phyloP scores from a whole-genome alignment of 2,797 vertebrate genomes.

The Myotis pilosus region DNA sequence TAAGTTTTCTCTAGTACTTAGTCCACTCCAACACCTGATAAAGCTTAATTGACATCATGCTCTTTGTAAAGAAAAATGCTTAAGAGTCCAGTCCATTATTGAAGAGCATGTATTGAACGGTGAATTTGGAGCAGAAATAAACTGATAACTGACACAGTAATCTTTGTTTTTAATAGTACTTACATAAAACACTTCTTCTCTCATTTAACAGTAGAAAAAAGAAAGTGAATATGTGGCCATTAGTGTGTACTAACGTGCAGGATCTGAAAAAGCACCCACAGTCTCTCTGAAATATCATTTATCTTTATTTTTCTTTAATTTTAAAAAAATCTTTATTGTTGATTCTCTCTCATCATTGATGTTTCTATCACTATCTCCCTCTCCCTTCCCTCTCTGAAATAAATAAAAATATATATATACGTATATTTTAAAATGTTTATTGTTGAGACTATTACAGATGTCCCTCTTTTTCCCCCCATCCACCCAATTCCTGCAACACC shows the following conservation, averaged over 20 bases:
- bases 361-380: too few relatives aligned
- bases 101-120: not conserved
- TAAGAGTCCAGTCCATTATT: not conserved
- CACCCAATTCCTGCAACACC: too few relatives aligned
- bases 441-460: too few relatives aligned
- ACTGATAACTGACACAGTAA: not conserved
- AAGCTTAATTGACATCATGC: not conserved
- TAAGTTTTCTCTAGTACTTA: not conserved
- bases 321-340: too few relatives aligned
- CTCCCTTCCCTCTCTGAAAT: too few relatives aligned
- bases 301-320: not conserved
- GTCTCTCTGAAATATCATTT: not conserved
- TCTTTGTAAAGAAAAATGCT: not conserved
- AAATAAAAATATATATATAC: too few relatives aligned
- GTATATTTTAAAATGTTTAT: too few relatives aligned
- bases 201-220: not conserved
- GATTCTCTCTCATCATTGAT: too few relatives aligned
- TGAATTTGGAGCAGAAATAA: not conserved
- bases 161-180: not conserved
- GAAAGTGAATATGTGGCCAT: not conserved
- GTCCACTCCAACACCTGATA: not conserved
- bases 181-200: not conserved
- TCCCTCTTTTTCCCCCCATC: too few relatives aligned
- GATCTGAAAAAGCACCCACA: not conserved
- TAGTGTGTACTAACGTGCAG: not conserved